Evolutionary conservation across 2,797 vertebrate species (phyloP).

Genomic region (Hemibagrus guttatus): DNA sequence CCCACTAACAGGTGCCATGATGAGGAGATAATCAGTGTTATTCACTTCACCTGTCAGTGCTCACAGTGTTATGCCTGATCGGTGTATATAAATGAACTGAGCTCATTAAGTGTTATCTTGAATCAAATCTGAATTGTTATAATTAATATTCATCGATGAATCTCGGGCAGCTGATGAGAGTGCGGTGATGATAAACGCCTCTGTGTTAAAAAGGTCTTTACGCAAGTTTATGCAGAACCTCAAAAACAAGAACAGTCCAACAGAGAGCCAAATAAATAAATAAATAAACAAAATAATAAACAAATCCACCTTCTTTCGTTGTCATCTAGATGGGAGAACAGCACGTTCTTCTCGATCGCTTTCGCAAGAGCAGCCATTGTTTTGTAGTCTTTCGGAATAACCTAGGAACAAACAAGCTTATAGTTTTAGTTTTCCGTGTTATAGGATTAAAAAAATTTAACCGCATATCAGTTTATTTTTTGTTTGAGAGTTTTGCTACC

Average conservation of each 20-base stretch:
- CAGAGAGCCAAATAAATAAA: neutral
- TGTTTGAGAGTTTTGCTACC: neutral
- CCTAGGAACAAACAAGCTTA: constrained; percentile 55
- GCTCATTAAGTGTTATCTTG: neutral
- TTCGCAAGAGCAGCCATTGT: constrained; percentile 99
- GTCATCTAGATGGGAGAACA: constrained; percentile 97
- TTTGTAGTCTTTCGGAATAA: constrained; percentile 99
- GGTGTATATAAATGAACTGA: neutral
- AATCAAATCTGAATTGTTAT: neutral
- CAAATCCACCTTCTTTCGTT: constrained; percentile 90
- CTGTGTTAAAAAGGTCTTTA: neutral
- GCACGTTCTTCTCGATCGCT: constrained; percentile 99
- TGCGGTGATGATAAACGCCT: neutral
- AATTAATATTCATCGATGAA: neutral
- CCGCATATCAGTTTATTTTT: too few relatives aligned
- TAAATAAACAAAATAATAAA: neutral
- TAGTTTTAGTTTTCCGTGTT: too few relatives aligned
- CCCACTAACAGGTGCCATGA: too few relatives aligned
- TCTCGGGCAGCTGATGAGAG: neutral
- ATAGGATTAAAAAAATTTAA: too few relatives aligned
- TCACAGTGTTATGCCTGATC: too few relatives aligned
- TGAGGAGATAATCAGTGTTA: too few relatives aligned
- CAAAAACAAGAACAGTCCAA: neutral
- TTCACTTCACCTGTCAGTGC: too few relatives aligned
- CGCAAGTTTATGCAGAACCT: neutral